phyloP scores from a whole-genome alignment of 2,797 vertebrate species.

The Sebastes kiyomatsui region DNA sequence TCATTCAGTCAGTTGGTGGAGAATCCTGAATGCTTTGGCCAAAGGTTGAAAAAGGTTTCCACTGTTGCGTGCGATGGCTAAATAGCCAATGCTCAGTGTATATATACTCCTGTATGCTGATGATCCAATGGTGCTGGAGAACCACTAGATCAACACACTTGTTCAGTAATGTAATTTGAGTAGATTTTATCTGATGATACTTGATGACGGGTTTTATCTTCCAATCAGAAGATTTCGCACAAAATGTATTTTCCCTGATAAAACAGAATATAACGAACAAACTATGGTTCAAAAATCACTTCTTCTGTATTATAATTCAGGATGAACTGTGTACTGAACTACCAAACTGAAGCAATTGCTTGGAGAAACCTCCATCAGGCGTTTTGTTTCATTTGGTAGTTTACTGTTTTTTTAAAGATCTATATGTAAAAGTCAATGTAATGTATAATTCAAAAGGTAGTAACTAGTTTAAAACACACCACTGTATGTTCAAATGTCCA shows the following conservation, averaged over 20 bases:
- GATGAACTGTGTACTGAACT: background rate
- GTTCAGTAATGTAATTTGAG: background rate
- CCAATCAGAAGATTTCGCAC: background rate
- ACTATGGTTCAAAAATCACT: background rate
- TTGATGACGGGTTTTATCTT: background rate
- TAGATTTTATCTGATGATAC: background rate
- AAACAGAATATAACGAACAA: background rate
- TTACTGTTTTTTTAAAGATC: background rate
- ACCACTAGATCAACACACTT: background rate
- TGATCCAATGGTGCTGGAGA: background rate
- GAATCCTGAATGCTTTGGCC: background rate
- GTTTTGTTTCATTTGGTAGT: background rate
- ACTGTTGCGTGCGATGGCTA: background rate
- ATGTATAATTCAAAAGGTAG: constrained; percentile 1
- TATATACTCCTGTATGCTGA: background rate
- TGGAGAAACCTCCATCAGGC: background rate
- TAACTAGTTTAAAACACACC: background rate
- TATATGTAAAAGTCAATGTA: background rate
- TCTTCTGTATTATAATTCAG: background rate
- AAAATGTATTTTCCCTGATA: constrained; percentile 2
- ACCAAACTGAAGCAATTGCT: background rate
- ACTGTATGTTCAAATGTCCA: constrained; percentile 5
- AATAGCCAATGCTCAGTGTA: background rate
- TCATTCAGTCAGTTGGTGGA: background rate
- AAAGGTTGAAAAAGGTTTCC: background rate